phyloP scores from a whole-genome alignment of 2,113 vertebrate genomes.

The Saccopteryx leptura region DNA sequence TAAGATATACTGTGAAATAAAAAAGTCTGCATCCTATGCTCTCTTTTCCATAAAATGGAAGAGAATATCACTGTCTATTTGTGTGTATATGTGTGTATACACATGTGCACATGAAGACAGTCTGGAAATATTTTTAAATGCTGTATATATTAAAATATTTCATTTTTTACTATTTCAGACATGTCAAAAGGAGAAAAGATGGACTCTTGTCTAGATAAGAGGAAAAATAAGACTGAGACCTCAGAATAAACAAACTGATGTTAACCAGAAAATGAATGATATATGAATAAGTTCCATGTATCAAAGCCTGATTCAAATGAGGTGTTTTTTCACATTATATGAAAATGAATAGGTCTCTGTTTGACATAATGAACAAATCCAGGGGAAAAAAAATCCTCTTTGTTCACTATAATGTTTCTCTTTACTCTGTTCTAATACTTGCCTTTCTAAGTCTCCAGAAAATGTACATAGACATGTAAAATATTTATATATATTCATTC shows the following conservation, averaged over 20 bases:
- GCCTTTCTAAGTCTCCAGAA: slow-evolving; percentile 25
- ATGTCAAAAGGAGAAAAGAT: slow-evolving; percentile 41
- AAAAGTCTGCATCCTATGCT: background rate
- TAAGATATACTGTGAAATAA: slow-evolving; percentile 9
- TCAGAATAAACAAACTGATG: background rate
- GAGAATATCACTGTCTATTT: background rate
- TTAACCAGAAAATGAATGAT: slow-evolving; percentile 55
- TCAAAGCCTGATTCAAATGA: background rate
- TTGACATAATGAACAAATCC: slow-evolving; percentile 7
- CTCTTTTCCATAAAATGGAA: background rate
- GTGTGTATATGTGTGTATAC: background rate
- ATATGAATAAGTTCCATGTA: slow-evolving; percentile 1
- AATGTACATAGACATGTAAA: background rate
- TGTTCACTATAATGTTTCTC: slow-evolving; percentile 11
- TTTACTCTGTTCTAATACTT: slow-evolving; percentile 17
- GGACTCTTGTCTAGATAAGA: background rate
- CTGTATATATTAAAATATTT: slow-evolving; percentile 10
- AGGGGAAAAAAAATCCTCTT: background rate
- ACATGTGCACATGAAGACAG: background rate
- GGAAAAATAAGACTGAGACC: background rate
- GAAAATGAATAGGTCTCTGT: slow-evolving; percentile 51
- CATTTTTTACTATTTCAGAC: slow-evolving; percentile 20
- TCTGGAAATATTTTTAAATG: background rate
- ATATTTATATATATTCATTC: background rate
- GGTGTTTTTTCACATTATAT: background rate